Percentiles rank a stretch among this genome's conserved stretches.
Conservation (phyloP, 2,888 invertebrate genomes). For the Apamea monoglypha region DNA sequence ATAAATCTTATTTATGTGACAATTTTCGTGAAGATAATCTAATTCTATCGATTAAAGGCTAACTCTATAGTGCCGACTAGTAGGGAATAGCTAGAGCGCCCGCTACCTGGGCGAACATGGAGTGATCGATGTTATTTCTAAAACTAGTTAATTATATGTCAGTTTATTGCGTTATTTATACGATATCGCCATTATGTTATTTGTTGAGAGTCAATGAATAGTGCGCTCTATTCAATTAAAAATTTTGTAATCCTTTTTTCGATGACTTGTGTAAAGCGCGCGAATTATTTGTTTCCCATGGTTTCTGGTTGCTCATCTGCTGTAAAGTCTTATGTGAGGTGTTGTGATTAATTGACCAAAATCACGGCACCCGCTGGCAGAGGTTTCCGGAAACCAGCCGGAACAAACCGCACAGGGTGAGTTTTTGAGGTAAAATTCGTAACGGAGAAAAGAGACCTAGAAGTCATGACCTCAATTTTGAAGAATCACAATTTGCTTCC, state of each 20-base stretch:
- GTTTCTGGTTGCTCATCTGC: slow-evolving; percentile 11
- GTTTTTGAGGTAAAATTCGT: not conserved
- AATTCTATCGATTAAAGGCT: slow-evolving; percentile 22
- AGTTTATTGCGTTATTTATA: slow-evolving; percentile 50
- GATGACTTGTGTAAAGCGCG: slow-evolving; percentile 4
- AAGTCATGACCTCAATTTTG: not conserved
- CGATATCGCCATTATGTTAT: slow-evolving; percentile 40
- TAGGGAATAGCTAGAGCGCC: not conserved
- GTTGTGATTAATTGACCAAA: slow-evolving; percentile 13
- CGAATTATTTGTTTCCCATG: not conserved
- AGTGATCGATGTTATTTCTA: slow-evolving; percentile 23
- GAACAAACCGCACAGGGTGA: slow-evolving; percentile 6
- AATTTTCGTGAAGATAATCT: slow-evolving; percentile 25
- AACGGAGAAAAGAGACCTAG: not conserved
- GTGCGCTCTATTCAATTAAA: slow-evolving; percentile 2
- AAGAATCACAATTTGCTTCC: not conserved
- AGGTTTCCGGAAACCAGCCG: not conserved
- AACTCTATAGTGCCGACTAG: slow-evolving; percentile 2
- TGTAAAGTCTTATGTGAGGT: not conserved
- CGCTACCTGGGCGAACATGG: not conserved
- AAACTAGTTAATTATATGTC: slow-evolving; percentile 25
- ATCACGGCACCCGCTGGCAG: not conserved
- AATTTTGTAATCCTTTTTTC: not conserved
- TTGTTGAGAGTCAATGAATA: slow-evolving; percentile 21
- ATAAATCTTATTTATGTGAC: slow-evolving; percentile 30